These are phyloP conservation scores for Diplodus sargus DNA, from an alignment of 2,797 vertebrate species.

Conservation along the genomic window DNA sequence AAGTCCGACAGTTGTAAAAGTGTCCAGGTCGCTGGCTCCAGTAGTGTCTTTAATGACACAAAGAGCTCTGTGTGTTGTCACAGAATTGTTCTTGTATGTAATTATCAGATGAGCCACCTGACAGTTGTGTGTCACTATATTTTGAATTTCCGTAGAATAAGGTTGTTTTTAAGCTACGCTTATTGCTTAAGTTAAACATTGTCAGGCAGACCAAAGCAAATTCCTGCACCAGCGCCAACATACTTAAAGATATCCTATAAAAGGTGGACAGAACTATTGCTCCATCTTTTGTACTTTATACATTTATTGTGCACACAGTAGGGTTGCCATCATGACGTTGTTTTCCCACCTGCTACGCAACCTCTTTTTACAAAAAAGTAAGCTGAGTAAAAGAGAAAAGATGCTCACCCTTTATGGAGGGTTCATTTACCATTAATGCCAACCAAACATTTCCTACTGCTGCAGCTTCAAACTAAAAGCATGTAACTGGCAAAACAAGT, in stretches of 20 bases:
- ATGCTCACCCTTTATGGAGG: too few relatives aligned
- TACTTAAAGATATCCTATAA: background rate
- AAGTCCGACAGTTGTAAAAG: slow-evolving; percentile 24
- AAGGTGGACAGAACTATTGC: background rate
- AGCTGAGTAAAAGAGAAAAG: too few relatives aligned
- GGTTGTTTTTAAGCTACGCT: too few relatives aligned
- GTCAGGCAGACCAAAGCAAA: background rate
- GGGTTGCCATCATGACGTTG: too few relatives aligned
- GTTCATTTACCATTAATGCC: too few relatives aligned
- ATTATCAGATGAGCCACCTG: slow-evolving; percentile 39
- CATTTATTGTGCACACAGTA: background rate
- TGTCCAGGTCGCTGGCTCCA: slow-evolving; percentile 15
- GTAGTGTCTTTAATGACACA: slow-evolving; percentile 19
- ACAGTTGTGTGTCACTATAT: background rate
- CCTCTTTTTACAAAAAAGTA: too few relatives aligned
- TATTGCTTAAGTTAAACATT: slow-evolving; percentile 4
- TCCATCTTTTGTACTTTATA: background rate
- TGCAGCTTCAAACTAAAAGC: too few relatives aligned
- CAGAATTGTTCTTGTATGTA: slow-evolving; percentile 19
- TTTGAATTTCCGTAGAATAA: background rate
- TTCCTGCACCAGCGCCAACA: slow-evolving; percentile 3
- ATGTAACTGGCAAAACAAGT: too few relatives aligned
- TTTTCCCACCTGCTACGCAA: too few relatives aligned
- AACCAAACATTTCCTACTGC: too few relatives aligned
- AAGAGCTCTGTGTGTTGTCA: slow-evolving; percentile 38